phyloP scores from a whole-genome alignment of 2,888 invertebrate species.

The Helleia helle region DNA sequence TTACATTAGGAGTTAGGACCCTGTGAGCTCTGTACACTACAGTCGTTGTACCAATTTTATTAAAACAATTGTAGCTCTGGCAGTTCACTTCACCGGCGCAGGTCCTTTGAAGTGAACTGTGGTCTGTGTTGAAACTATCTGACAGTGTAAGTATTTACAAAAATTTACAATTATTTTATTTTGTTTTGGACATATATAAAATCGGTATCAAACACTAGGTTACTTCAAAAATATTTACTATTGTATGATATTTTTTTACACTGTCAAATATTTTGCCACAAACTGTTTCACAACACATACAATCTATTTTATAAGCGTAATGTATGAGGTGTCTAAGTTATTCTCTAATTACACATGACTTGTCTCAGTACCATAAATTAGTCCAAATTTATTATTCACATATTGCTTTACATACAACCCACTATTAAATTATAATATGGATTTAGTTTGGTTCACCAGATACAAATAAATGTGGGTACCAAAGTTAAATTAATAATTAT shows the following conservation, averaged over 20 bases:
- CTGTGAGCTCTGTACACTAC: slow-evolving; percentile 44
- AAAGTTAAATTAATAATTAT: no score
- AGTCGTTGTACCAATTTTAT: slow-evolving; percentile 43
- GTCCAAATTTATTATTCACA: slow-evolving; percentile 2
- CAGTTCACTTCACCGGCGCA: slow-evolving; percentile 18
- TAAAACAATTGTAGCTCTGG: slow-evolving; percentile 25
- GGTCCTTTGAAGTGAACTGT: slow-evolving; percentile 23
- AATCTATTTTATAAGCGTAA: slow-evolving; percentile 37
- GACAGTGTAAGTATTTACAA: slow-evolving; percentile 2
- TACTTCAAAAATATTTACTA: slow-evolving; percentile 1
- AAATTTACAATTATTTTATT: slow-evolving; percentile 7
- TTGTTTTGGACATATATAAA: background rate
- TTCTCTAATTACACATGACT: slow-evolving; percentile 20
- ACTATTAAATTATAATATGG: background rate
- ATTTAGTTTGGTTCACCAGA: background rate
- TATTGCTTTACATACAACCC: background rate
- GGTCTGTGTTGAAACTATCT: slow-evolving; percentile 11
- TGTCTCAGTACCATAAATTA: slow-evolving; percentile 5
- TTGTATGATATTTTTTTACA: background rate
- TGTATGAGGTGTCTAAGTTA: slow-evolving; percentile 29
- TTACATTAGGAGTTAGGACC: slow-evolving; percentile 64
- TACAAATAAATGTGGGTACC: background rate
- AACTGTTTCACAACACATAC: slow-evolving; percentile 9
- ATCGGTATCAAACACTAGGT: slow-evolving; percentile 4
- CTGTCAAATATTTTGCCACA: background rate